phyloP scores from a whole-genome alignment of 2,888 invertebrate genomes.

The Pedicia rivosa region DNA sequence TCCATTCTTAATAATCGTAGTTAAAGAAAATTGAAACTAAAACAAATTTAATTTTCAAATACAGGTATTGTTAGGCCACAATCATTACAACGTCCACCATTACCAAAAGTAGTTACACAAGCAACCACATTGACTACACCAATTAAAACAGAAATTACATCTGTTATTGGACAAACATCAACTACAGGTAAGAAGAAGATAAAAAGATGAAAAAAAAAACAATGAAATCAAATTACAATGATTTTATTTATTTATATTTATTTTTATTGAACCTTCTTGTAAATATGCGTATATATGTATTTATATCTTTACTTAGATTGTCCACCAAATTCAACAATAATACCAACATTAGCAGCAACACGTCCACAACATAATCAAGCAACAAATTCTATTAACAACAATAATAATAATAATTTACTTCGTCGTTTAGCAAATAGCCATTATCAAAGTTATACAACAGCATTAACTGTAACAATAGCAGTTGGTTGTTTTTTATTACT shows the following conservation, averaged over 20 bases:
- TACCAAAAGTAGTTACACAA: slow-evolving; percentile 37
- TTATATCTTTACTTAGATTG: slow-evolving; percentile 34
- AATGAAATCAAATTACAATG: background rate
- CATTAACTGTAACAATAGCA: slow-evolving; percentile 72
- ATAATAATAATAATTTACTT: slow-evolving; percentile 52
- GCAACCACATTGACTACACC: slow-evolving; percentile 27
- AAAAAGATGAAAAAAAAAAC: background rate
- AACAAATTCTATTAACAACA: slow-evolving; percentile 16
- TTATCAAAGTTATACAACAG: slow-evolving; percentile 79
- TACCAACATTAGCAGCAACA: slow-evolving; percentile 24
- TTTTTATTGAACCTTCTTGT: no score
- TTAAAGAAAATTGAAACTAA: no score
- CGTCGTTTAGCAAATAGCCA: slow-evolving; percentile 61
- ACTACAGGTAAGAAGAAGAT: slow-evolving; percentile 21
- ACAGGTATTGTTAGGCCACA: slow-evolving; percentile 62
- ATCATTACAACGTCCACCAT: slow-evolving; percentile 46
- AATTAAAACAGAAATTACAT: slow-evolving; percentile 22
- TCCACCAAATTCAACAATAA: slow-evolving; percentile 44
- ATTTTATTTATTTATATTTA: background rate
- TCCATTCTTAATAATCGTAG: no score
- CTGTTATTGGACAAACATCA: slow-evolving; percentile 33
- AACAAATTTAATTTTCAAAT: slow-evolving; percentile 12
- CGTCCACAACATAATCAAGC: slow-evolving; percentile 15
- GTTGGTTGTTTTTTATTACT: slow-evolving; percentile 70
- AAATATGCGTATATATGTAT: background rate